phyloP scores from a whole-genome alignment of 2,888 invertebrate species.

The Abrostola tripartita region DNA sequence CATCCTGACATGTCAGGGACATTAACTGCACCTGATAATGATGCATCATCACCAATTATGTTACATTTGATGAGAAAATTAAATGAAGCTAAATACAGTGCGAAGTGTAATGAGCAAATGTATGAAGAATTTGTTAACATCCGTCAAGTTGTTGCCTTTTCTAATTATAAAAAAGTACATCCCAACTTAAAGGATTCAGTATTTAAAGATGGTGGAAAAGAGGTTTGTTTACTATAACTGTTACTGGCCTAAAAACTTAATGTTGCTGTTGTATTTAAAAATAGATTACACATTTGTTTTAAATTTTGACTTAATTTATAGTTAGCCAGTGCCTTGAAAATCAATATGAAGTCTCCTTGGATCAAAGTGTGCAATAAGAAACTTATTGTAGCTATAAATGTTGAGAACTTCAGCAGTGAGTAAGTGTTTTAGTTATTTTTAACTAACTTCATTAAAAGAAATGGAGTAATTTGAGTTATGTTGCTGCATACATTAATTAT shows the following conservation, averaged over 20 bases:
- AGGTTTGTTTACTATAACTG: slow-evolving; percentile 59
- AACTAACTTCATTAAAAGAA: too few relatives aligned
- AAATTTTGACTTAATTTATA: slow-evolving; percentile 55
- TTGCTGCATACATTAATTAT: too few relatives aligned
- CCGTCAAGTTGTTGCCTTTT: slow-evolving; percentile 69
- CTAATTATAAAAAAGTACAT: slow-evolving; percentile 64
- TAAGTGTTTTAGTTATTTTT: slow-evolving; percentile 63
- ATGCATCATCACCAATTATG: slow-evolving; percentile 63
- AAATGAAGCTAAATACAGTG: slow-evolving; percentile 71
- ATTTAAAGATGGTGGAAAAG: slow-evolving; percentile 56
- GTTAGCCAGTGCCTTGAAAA: slow-evolving; percentile 63
- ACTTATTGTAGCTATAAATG: slow-evolving; percentile 66
- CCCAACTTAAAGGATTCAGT: slow-evolving; percentile 64
- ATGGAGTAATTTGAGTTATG: too few relatives aligned
- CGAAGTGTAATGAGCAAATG: slow-evolving; percentile 69
- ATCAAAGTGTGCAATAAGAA: slow-evolving; percentile 75
- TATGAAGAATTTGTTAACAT: slow-evolving; percentile 66
- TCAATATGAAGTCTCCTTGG: slow-evolving; percentile 65
- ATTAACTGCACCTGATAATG: slow-evolving; percentile 19
- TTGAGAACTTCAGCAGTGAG: slow-evolving; percentile 67
- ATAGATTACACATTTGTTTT: too few relatives aligned
- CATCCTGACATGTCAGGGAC: slow-evolving; percentile 48
- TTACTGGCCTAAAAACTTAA: background rate
- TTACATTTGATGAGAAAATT: slow-evolving; percentile 72
- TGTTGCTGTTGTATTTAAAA: background rate